phyloP scores from a whole-genome alignment of 2,888 invertebrate genomes.

The Chymomyza caudatula region DNA sequence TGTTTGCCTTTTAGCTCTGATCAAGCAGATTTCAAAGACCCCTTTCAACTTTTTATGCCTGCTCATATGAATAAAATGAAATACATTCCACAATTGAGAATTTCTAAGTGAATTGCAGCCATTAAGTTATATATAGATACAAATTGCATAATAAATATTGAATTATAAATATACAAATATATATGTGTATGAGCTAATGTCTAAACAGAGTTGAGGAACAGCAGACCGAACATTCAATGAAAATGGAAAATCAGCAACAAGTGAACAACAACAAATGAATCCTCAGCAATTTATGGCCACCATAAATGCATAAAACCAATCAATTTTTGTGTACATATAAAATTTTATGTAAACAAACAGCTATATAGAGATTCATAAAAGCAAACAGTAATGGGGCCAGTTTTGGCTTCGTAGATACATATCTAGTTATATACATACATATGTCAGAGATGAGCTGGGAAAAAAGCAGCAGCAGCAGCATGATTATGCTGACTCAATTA shows the following conservation, averaged over 20 bases:
- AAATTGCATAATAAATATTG: constrained; percentile 52
- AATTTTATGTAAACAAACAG: constrained; percentile 30
- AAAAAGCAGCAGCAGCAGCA: background rate
- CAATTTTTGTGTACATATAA: background rate
- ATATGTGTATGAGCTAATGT: background rate
- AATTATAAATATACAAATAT: constrained; percentile 38
- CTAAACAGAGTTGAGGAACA: constrained; percentile 7
- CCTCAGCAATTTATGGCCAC: constrained; percentile 37
- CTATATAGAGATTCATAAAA: constrained; percentile 28
- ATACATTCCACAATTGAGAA: constrained; percentile 4
- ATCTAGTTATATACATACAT: too few relatives aligned
- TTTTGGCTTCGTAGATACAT: background rate
- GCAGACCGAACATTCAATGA: background rate
- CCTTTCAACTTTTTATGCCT: background rate
- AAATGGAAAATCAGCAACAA: background rate
- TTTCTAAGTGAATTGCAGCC: constrained; percentile 35
- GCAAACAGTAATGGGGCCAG: constrained; percentile 13
- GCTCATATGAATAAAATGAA: background rate
- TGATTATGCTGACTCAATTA: constrained; percentile 45
- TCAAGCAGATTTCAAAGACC: background rate
- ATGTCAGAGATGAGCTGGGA: background rate
- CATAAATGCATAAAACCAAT: constrained; percentile 37
- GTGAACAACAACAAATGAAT: constrained; percentile 5
- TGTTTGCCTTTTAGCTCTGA: background rate
- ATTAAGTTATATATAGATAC: constrained; percentile 19